phyloP scores from a whole-genome alignment of 2,888 invertebrate genomes.

The Rhamnusium bicolor region DNA sequence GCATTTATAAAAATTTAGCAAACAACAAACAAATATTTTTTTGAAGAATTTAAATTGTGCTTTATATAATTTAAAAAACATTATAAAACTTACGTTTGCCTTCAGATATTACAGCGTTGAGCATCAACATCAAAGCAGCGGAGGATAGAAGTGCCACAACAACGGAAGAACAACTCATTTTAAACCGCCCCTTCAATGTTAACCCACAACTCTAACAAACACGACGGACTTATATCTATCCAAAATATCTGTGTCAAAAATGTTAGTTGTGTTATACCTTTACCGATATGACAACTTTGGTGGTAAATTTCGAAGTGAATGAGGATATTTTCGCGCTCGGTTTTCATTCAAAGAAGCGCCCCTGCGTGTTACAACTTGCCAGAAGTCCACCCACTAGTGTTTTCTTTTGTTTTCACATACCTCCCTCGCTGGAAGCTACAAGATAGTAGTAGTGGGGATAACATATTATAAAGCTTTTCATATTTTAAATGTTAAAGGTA shows the following conservation, averaged over 20 bases:
- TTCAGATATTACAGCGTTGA: slow-evolving; percentile 54
- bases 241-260: slow-evolving; percentile 17
- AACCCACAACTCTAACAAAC: slow-evolving; percentile 6
- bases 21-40: not conserved
- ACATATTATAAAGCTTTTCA: not conserved
- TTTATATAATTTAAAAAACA: too few species aligned
- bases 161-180: slow-evolving; percentile 51
- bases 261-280: slow-evolving; percentile 6
- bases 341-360: slow-evolving; percentile 63
- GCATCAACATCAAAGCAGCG: slow-evolving; percentile 53
- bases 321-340: slow-evolving; percentile 58
- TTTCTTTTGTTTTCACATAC: slow-evolving; percentile 32
- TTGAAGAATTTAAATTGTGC: too few species aligned
- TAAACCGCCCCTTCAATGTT: slow-evolving; percentile 20
- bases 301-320: slow-evolving; percentile 54
- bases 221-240: slow-evolving; percentile 12
- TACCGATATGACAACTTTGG: slow-evolving; percentile 38
- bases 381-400: slow-evolving; percentile 38
- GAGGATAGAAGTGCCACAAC: slow-evolving; percentile 49
- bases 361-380: slow-evolving; percentile 53
- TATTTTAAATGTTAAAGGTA: not conserved
- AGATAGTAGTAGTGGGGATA: slow-evolving; percentile 13
- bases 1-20: too few species aligned
- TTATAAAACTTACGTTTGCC: slow-evolving; percentile 60
- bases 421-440: slow-evolving; percentile 3